Conservation (phyloP, 2,797 vertebrate species). For the Esox masquinongy region DNA sequence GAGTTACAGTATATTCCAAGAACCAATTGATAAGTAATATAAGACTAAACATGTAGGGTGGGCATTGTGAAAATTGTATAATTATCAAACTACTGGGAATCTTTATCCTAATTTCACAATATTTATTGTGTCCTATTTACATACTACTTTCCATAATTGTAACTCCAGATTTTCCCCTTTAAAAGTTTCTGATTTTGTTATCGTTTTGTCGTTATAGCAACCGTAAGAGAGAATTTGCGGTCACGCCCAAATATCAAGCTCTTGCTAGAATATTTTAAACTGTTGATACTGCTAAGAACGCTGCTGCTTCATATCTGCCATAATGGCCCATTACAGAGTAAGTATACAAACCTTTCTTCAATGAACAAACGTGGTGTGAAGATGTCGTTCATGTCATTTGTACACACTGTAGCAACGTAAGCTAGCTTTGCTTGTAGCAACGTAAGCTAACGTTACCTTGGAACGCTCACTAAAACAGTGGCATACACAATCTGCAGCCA, state of each 20-base stretch:
- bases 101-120: too few relatives aligned
- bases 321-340: slow-evolving; percentile 16
- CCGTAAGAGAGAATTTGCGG: too few relatives aligned
- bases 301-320: not conserved
- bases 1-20: too few relatives aligned
- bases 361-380: not conserved
- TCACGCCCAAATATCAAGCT: not conserved
- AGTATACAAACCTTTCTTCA: not conserved
- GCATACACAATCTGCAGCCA: not conserved
- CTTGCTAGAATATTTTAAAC: not conserved
- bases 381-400: not conserved
- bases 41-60: too few relatives aligned
- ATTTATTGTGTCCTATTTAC: too few relatives aligned
- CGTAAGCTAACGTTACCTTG: not conserved
- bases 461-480: not conserved
- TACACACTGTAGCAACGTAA: not conserved
- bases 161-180: too few relatives aligned
- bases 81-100: too few relatives aligned
- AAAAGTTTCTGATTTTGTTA: not conserved
- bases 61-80: too few relatives aligned
- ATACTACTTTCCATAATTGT: too few relatives aligned
- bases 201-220: slow-evolving; percentile 1
- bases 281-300: not conserved
- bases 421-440: not conserved
- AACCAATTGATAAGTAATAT: too few relatives aligned